Evolutionary conservation across 2,888 invertebrate species (phyloP), one percentile per base, ranked within the genome.

Genomic region (Bursaphelenchus okinawaensis): DNA sequence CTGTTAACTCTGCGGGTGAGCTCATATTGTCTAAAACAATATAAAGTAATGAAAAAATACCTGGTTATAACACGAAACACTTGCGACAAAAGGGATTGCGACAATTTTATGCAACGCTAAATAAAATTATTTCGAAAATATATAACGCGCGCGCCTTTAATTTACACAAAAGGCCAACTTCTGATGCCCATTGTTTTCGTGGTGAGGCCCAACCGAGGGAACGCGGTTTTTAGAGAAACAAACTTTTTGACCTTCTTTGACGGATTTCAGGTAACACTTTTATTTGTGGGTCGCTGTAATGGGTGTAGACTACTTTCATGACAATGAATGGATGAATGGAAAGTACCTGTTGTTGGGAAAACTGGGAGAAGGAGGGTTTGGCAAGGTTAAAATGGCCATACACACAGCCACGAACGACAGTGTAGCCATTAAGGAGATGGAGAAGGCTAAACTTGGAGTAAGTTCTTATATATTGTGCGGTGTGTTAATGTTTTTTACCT

Each of bases 361-460:
- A 55, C 59, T 69, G 9, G 69, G 69, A 20, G 26, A 52, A 20
- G 82, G 90, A 67, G 90, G 90, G 57, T 90, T 91, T 83, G 90
- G 89, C 6, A 90, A 90, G 86, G 90, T 91, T 9, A 89, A 90
- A 82, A 84, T 90, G 60, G 90, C 88, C 8, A 89, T 88, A 12
- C 91, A 91, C 84, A 79, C 88, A 61, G 86, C 89, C n/a, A 90
- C 90, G 57, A 89, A 89, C 31, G 89, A 90, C 82, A 89, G 89
- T 83, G 90, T 90, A 60, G 91, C 91, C 54, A 88, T 91, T 67
- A 91, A 91, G 84, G 89, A 90, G 61, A 90, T 91, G 88, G 89
- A 90, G 78, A 91, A 91, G 84, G 84, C 85, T 57, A 84, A 86
- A 55, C 83, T 91, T 59, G 90, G 90, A 62, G 88, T 88, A 84